These are phyloP conservation scores for Brachionichthys hirsutus DNA, from an alignment of 2,113 vertebrate genomes.

Conservation along the genomic window DNA sequence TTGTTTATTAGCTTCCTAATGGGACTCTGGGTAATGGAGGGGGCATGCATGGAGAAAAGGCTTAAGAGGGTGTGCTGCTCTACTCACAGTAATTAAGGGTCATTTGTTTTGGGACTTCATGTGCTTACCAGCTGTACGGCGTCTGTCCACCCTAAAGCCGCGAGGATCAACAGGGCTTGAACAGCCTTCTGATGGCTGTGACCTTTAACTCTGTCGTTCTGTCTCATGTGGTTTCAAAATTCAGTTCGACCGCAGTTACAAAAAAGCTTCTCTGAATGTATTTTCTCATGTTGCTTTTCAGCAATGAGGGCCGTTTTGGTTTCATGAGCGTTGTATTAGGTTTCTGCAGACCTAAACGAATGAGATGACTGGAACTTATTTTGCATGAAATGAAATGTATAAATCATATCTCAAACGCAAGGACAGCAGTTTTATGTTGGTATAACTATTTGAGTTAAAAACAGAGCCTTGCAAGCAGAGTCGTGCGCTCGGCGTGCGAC, in stretches of 20 bases:
- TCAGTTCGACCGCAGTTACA: neutral
- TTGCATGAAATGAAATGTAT: no score
- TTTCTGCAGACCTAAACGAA: no score
- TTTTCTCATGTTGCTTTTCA: no score
- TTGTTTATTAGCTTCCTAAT: slow-evolving; percentile 63
- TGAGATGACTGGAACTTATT: no score
- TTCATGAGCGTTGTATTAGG: no score
- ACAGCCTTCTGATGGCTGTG: slow-evolving; percentile 11
- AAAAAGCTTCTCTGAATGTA: neutral
- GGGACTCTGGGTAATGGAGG: slow-evolving; percentile 9
- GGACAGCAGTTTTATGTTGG: no score
- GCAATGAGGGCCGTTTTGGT: no score
- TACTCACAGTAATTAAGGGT: slow-evolving; percentile 40
- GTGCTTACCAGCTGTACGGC: slow-evolving; percentile 42
- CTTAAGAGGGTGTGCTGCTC: slow-evolving; percentile 14
- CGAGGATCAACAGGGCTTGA: slow-evolving; percentile 2
- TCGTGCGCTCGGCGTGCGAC: no score
- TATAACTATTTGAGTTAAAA: no score
- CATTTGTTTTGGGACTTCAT: slow-evolving; percentile 51
- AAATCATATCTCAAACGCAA: no score
- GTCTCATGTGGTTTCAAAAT: neutral
- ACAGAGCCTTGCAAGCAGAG: no score
- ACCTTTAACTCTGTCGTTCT: neutral
- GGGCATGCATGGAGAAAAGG: slow-evolving; percentile 26
- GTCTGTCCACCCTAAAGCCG: slow-evolving; percentile 29